Base-by-base conservation (phyloP, 2,888 invertebrate genomes). In the Eledona agricola region DNA sequence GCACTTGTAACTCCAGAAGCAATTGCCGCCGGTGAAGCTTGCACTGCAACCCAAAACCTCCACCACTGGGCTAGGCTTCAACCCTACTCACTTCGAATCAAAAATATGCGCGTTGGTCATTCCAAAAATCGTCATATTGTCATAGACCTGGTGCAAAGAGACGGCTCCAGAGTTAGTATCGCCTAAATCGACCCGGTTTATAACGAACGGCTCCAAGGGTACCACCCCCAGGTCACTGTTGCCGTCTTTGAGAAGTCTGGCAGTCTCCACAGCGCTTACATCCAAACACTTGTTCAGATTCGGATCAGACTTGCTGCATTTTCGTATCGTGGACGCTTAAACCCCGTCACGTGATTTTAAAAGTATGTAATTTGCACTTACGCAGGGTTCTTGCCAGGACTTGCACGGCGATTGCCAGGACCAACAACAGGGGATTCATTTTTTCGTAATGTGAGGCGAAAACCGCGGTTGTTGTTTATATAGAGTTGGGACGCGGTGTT, bases 111-210 rank as follows among this genome's bases (percentile, higher is more conserved):
- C n/a, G 2, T 19, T 3, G 2, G 43, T 83, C 11, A 87, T 77
- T 1, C 87, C 86, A 49, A 82, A 73, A 7, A 88, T 73, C 54
- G 81, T 79, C 51, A 87, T 78, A 68, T 86, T 83, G 62, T 77
- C 79, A 69, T 86, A 86, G 64, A 80, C 79, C 73, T 87, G 87
- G 4, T 80, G 74, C 38, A 88, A 75, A 58, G 77, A 77, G 4
- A 87, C 83, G 15, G 77, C 71, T 0, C 58, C 55, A 1, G 81
- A 82, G 0, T 77, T 74, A 17, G 83, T 81, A 1, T 52, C 60
- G 6, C 81, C 81, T 25, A 85, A 80, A 69, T 81, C 78, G 57
- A 86, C 78, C 47, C 78, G 74, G 23, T 82, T 75, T 22, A 88
- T 80, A 10, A 72, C 71, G 3, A 88, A 74, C 0, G 88, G 88